Conservation (phyloP, 2,113 vertebrate genomes). For the Epinephelus fuscoguttatus region DNA sequence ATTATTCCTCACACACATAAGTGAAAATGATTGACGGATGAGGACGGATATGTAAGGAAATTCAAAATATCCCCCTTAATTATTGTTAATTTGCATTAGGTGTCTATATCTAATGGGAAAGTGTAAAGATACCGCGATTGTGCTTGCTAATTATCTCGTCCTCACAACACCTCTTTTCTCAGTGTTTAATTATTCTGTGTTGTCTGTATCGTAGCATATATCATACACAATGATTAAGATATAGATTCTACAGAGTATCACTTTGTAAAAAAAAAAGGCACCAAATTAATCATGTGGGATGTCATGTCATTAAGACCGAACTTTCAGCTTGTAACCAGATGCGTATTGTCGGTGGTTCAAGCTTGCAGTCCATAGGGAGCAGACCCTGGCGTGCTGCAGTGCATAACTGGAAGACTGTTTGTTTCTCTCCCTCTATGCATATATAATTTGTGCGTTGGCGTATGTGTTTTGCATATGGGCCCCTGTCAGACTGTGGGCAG, state of each 20-base stretch:
- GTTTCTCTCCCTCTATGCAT: constrained; percentile 56
- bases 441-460: constrained; percentile 60
- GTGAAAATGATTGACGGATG: constrained; percentile 56
- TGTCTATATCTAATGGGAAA: constrained; percentile 25
- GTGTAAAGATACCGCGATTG: constrained; percentile 27
- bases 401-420: constrained; percentile 53
- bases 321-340: constrained; percentile 10
- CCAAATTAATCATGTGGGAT: background rate
- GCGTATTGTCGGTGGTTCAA: background rate
- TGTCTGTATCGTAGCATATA: background rate
- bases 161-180: constrained; percentile 27
- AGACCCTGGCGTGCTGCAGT: constrained; percentile 37
- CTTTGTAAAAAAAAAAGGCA: background rate
- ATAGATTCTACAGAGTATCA: background rate
- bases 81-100: constrained; percentile 55
- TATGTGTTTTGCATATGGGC: constrained; percentile 63
- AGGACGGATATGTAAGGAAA: constrained; percentile 13
- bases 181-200: background rate
- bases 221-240: background rate
- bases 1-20: constrained; percentile 45
- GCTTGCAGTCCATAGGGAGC: constrained; percentile 36
- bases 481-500: constrained; percentile 65
- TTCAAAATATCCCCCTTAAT: constrained; percentile 24
- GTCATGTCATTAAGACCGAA: constrained; percentile 1
- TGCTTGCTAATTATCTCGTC: constrained; percentile 44